Conservation (phyloP, 92 coral and sea anemone genomes). For the Epizoanthus ramosus region DNA sequence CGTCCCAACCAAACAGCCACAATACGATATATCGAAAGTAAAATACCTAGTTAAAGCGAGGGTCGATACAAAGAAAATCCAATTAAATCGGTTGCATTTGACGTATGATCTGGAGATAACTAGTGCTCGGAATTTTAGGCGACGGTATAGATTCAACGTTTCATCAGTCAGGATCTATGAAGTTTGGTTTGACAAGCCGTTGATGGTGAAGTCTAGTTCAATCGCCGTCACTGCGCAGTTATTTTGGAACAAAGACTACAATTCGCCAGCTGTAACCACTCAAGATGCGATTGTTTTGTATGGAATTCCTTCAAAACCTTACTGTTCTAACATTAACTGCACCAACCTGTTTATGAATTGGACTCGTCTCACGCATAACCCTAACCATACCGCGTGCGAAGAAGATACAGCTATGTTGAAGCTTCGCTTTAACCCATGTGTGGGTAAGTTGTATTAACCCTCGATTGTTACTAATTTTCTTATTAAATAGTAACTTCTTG, state of each 20-base stretch:
- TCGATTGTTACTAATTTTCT: no score
- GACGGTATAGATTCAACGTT: background rate
- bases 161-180: background rate
- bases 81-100: background rate
- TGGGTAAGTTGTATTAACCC: slow-evolving; percentile 21
- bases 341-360: background rate
- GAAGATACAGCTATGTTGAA: slow-evolving; percentile 7
- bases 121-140: background rate
- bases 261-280: background rate
- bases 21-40: background rate
- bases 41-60: slow-evolving; percentile 15
- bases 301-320: slow-evolving; percentile 1
- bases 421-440: slow-evolving; percentile 30
- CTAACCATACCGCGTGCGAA: slow-evolving; percentile 16
- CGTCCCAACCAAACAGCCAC: background rate
- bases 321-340: slow-evolving; percentile 14
- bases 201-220: background rate
- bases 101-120: slow-evolving; percentile 5
- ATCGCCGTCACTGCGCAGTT: background rate
- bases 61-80: background rate
- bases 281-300: slow-evolving; percentile 1
- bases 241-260: background rate
- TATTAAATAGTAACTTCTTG: no score
- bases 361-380: background rate
- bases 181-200: slow-evolving; percentile 27